A percentile compares a stretch with the other conserved stretches of the same genome.
Evolutionary conservation across 2,113 vertebrate genomes (phyloP).

Genomic region (Perccottus glenii): DNA sequence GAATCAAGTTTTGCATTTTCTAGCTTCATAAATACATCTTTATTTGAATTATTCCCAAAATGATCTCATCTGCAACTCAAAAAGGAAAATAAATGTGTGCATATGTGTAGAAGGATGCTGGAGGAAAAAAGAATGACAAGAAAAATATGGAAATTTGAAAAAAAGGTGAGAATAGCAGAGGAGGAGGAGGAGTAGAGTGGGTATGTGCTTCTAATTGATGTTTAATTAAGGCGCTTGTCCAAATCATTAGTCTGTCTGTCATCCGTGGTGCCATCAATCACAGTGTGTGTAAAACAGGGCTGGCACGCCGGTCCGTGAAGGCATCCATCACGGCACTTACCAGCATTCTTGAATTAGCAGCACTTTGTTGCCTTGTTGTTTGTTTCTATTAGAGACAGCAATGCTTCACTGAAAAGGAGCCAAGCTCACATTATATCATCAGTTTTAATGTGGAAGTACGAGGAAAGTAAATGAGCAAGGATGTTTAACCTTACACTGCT

Average conservation of each 20-base stretch:
- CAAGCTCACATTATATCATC: neutral
- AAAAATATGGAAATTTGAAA: too few species aligned
- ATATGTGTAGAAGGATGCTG: neutral
- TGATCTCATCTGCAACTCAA: slow-evolving; percentile 20
- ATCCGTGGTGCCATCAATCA: slow-evolving; percentile 71
- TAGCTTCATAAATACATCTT: slow-evolving; percentile 25
- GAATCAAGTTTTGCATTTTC: slow-evolving; percentile 27
- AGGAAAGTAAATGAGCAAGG: slow-evolving; percentile 5
- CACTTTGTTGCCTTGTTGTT: slow-evolving; percentile 42
- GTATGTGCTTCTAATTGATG: slow-evolving; percentile 70
- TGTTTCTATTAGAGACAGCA: slow-evolving; percentile 30
- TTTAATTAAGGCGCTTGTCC: slow-evolving; percentile 78
- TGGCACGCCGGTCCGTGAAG: slow-evolving; percentile 49
- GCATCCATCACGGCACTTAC: slow-evolving; percentile 70
- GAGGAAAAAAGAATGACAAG: neutral
- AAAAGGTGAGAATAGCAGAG: neutral
- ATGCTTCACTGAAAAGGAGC: slow-evolving; percentile 2
- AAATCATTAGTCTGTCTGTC: slow-evolving; percentile 74
- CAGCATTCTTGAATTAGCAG: slow-evolving; percentile 50
- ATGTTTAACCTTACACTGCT: too few species aligned
- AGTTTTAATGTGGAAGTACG: too few species aligned
- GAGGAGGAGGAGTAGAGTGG: slow-evolving; percentile 44
- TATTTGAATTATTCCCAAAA: slow-evolving; percentile 27
- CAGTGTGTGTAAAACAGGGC: slow-evolving; percentile 50
- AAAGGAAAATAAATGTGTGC: neutral